phyloP scores from a whole-genome alignment of 2,113 vertebrate species.

The Ovibos moschatus region DNA sequence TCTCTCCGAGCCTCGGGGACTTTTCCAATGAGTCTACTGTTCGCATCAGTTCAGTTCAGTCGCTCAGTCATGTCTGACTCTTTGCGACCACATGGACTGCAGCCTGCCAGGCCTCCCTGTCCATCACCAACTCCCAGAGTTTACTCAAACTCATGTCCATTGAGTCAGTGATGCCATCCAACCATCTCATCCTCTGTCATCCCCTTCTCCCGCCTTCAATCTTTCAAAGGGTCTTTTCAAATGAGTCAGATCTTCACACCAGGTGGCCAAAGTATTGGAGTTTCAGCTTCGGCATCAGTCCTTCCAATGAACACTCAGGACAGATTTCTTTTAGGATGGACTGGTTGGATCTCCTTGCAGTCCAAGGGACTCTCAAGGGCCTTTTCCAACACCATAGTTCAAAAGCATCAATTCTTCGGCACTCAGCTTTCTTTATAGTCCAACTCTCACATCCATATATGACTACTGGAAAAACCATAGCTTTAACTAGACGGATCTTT shows the following conservation, averaged over 20 bases:
- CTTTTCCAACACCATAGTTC: not conserved
- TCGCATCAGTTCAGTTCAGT: not conserved
- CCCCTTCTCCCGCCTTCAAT: not conserved
- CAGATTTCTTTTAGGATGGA: not conserved
- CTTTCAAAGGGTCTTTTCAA: not conserved
- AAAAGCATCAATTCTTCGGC: not conserved
- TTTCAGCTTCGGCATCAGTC: not conserved
- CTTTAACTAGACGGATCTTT: not conserved
- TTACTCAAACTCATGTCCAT: not conserved
- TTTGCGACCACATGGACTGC: not conserved
- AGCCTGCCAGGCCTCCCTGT: not conserved
- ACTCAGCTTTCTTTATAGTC: not conserved
- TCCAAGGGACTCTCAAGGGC: not conserved
- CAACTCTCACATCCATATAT: not conserved
- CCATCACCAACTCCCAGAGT: not conserved
- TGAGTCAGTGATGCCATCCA: not conserved
- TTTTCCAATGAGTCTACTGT: not conserved
- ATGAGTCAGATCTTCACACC: not conserved
- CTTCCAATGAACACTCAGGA: not conserved
- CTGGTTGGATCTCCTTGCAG: not conserved
- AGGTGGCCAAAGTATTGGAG: not conserved
- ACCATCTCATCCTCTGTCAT: not conserved
- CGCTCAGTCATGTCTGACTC: accelerated
- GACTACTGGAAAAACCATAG: not conserved
- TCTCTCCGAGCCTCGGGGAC: not conserved